Base-by-base conservation (phyloP, 1,140 invertebrate genomes). In the Diploscapter pachys region DNA sequence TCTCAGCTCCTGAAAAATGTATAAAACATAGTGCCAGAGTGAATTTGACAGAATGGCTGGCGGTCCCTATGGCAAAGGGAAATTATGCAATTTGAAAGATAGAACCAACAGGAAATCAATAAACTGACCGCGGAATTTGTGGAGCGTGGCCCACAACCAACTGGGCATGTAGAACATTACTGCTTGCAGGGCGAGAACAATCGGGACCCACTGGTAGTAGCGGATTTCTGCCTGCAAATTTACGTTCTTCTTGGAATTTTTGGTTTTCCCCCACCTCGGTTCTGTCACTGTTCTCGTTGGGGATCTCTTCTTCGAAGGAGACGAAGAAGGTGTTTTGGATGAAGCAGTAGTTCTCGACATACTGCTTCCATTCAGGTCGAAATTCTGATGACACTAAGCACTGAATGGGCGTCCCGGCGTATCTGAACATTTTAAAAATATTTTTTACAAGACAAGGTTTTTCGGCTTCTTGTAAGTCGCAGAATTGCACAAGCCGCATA, bases 81-180 rank as follows among this genome's bases (percentile, higher is more conserved):
- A n/a, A n/a, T n/a, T n/a, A n/a, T n/a, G n/a, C n/a, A n/a, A n/a
- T n/a, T n/a, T n/a, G n/a, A n/a, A n/a, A n/a, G n/a, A n/a, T n/a
- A n/a, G n/a, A n/a, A n/a, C n/a, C n/a, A n/a, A n/a, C n/a, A n/a
- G n/a, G n/a, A n/a, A n/a, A n/a, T n/a, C n/a, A n/a, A n/a, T n/a
- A n/a, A n/a, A n/a, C n/a, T n/a, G n/a, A n/a, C n/a, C n/a, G n/a
- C n/a, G n/a, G n/a, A n/a, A n/a, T n/a, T n/a, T 84, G 77, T 88
- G 88, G n/a, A 89, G 78, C 3, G 87, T 85, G 55, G 87, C 80
- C 88, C 88, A 89, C 31, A 89, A 83, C 71, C 88, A 87, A 62
- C 87, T 86, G 3, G 88, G 88, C 63, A 88, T 59, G 79, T 88
- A 89, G 80, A 89, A 89, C 77, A 89, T 80, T n/a, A 89, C 79